A percentile compares a stretch with the other conserved stretches of the same genome.
Conservation (phyloP, 2,888 invertebrate genomes). For the Ophioninae sp. region DNA sequence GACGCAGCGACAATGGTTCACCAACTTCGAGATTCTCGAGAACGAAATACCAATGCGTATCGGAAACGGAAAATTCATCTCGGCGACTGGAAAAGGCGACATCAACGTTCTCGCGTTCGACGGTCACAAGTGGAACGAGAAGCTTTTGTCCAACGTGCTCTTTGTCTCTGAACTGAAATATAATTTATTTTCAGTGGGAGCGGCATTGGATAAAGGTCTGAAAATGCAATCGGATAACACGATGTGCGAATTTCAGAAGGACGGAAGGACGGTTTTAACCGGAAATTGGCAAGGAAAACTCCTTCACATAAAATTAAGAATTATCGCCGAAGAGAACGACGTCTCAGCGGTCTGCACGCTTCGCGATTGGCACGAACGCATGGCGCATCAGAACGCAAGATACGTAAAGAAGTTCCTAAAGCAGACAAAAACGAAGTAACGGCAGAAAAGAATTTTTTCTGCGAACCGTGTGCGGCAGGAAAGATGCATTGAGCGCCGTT, state of each 20-base stretch:
- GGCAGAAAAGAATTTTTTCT: conserved; percentile 43
- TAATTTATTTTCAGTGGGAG: conserved; percentile 52
- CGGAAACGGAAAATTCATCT: conserved; percentile 60
- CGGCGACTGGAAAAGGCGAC: conserved; percentile 19
- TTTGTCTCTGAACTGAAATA: conserved; percentile 57
- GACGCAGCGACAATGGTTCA: conserved; percentile 57
- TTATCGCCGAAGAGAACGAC: conserved; percentile 11
- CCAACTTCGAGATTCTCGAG: conserved; percentile 33
- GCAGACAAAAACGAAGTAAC: conserved; percentile 10
- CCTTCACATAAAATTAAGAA: conserved; percentile 52
- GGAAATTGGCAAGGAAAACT: conserved; percentile 51
- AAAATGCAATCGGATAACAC: conserved; percentile 44
- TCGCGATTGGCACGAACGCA: conserved; percentile 55
- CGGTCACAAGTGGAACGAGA: conserved; percentile 52
- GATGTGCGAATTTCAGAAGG: conserved; percentile 46
- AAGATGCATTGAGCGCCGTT: conserved; percentile 47
- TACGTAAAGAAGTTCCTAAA: conserved; percentile 44
- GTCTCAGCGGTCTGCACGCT: conserved; percentile 44
- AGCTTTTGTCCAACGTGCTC: conserved; percentile 54
- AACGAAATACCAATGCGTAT: conserved; percentile 36
- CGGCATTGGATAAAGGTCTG: conserved; percentile 60
- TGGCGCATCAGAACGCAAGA: conserved; percentile 57
- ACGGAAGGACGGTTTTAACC: conserved; percentile 30
- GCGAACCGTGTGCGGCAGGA: conserved; percentile 43
- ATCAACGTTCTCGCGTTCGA: conserved; percentile 55